Percentiles rank a stretch among this genome's conserved stretches.
Evolutionary conservation across 2,113 vertebrate genomes (phyloP).

Genomic region (Scatophagus argus): DNA sequence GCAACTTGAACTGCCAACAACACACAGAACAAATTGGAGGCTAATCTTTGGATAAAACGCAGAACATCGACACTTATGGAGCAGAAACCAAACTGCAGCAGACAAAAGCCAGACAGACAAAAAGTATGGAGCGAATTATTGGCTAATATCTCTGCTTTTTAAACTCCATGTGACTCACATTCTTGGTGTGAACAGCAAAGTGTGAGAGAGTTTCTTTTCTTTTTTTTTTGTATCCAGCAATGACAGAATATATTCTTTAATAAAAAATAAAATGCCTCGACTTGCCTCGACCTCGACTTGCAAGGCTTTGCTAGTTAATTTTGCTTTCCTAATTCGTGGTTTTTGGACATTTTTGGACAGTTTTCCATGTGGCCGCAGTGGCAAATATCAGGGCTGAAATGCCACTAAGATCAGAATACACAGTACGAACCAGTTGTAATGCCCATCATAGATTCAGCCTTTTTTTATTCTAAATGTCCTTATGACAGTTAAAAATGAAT

Average conservation of each 20-base stretch:
- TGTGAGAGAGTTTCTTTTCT: neutral
- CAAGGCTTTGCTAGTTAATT: no score
- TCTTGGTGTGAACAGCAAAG: slow-evolving; percentile 1
- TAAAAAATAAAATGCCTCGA: slow-evolving; percentile 2
- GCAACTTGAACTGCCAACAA: slow-evolving; percentile 57
- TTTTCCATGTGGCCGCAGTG: neutral
- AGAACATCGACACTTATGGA: slow-evolving; percentile 52
- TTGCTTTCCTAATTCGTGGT: neutral
- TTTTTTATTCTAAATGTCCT: neutral
- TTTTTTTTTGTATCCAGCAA: neutral
- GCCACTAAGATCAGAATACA: neutral
- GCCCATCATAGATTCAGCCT: neutral
- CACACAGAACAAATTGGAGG: slow-evolving; percentile 40
- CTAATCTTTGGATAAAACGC: slow-evolving; percentile 63
- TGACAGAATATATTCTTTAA: neutral
- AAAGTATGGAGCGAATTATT: neutral
- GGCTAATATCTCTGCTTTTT: slow-evolving; percentile 26
- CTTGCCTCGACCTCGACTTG: neutral
- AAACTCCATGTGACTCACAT: neutral
- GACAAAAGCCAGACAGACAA: slow-evolving; percentile 50
- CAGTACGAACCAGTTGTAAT: neutral
- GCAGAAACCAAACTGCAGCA: slow-evolving; percentile 33
- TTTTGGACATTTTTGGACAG: neutral
- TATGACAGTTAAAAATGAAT: neutral
- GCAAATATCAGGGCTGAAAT: neutral